Base-by-base conservation (phyloP, 1,140 invertebrate species). In the Heliconius hermathena region DNA sequence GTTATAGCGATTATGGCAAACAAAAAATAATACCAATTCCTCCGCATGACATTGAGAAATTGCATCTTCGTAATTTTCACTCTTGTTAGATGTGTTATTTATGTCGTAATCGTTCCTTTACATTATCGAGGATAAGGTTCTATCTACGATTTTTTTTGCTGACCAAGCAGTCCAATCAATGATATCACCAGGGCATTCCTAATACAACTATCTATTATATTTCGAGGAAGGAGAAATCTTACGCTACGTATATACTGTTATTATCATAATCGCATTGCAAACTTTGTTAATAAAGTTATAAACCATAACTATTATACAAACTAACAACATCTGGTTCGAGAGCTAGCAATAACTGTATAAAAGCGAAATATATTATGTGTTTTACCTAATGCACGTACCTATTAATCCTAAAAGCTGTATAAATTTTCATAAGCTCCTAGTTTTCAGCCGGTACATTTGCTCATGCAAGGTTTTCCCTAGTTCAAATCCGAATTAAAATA, bases 231-330 rank as follows among this genome's bases (percentile, higher is more conserved):
- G 11, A 29, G 26, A 26, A 29, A 11, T 29, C 26, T 11, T 66
- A 66, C 11, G 11, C 13, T 26, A 16, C 60, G 22, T 26, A 3
- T 11, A 6, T 66, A 29, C 26, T 29, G 60, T 29, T 66, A 41
- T 38, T 66, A 60, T 38, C 38, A 75, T 75, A 66, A 74, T 74
- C 52, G 16, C 46, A 75, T 75, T 75, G n/a, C 18, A 41, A 75
- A 75, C 74, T 75, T 75, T 66, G 74, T 75, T 72, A 72, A 77
- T 77, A 77, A 77, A 77, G 29, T 72, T 54, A 29, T 77, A 72
- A 77, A 29, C 49, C 20, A 29, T 36, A 71, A 57, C 76, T 52
- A n/a, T n/a, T n/a, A n/a, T n/a, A 54, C 70, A 71, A 77, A 9
- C 76, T 52, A 77, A 33, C 71, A 77, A 77, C 76, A 77, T 41